Evolutionary conservation across 2,888 invertebrate genomes (phyloP).

Genomic region (Drosophila flavopinicola): DNA sequence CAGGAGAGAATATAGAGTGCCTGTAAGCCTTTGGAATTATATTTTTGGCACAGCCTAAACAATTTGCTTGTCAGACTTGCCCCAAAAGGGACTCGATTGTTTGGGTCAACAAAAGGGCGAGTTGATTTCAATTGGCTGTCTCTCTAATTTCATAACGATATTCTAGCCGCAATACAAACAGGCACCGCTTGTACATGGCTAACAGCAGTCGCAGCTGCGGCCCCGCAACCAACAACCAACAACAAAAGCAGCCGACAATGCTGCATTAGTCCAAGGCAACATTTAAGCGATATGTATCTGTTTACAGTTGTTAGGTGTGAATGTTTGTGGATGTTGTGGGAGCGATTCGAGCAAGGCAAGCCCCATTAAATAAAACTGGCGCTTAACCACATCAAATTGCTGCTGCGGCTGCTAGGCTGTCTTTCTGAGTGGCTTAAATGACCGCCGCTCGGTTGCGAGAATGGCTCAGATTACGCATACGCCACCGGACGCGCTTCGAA

Average conservation of each 20-base stretch:
- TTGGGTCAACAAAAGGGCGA: conserved; percentile 29
- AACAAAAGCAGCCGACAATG: conserved; percentile 17
- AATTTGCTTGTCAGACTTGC: conserved; percentile 31
- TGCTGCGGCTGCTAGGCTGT: conserved; percentile 29
- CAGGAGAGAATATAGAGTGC: neutral
- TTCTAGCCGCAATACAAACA: conserved; percentile 16
- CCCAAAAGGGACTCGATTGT: conserved; percentile 29
- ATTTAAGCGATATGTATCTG: conserved; percentile 2
- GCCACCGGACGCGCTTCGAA: conserved; percentile 30
- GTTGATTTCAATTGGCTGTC: conserved; percentile 19
- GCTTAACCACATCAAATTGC: conserved; percentile 50
- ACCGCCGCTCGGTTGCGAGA: conserved; percentile 20
- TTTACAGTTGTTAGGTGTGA: conserved; percentile 45
- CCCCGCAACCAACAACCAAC: conserved; percentile 25
- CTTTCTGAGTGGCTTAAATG: conserved; percentile 50
- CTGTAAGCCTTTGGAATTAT: conserved; percentile 22
- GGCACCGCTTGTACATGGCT: conserved; percentile 1
- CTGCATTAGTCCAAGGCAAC: neutral
- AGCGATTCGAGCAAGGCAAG: conserved; percentile 42
- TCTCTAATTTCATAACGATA: conserved; percentile 40
- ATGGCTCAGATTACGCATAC: conserved; percentile 54
- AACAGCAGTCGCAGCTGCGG: conserved; percentile 20
- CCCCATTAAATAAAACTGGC: conserved; percentile 55
- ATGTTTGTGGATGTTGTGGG: conserved; percentile 37
- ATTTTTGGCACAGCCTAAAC: conserved; percentile 20